Evolutionary conservation across 1,140 invertebrate species (phyloP), one percentile per base, ranked within the genome.

Genomic region (Ceratosolen solmsi): DNA sequence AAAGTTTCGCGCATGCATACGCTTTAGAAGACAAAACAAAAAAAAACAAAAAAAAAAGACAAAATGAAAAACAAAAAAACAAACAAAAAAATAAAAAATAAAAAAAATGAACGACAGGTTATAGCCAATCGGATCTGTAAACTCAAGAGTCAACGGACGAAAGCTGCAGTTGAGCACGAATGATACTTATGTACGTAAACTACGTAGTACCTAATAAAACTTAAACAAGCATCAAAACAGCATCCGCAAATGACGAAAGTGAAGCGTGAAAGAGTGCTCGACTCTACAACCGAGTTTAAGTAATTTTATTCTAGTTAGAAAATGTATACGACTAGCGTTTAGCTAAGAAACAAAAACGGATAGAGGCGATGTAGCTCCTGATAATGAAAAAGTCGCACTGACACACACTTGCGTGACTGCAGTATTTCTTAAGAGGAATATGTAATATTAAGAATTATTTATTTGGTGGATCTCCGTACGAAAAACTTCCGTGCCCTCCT

Each of bases 251-350:
- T 11, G 41, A 76, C 17, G 41, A 75, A 60, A 58, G 41, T 63
- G 38, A 75, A 58, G 38, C 51, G 25, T n/a, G 70, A 74, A 73
- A 49, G 80, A 85, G 83, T 84, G 86, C 87, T 88, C 87, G 88
- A 89, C 87, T 88, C 88, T 88, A 89, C 85, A 83, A 84, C 56
- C 74, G 75, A 82, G 75, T 63, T 88, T 88, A 88, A 89, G 87
- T 90, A 90, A 91, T 87, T 87, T 89, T 90, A 91, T 90, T 91
- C 90, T 92, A 91, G 90, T 91, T 91, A 92, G 90, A 88, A 87
- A 91, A 90, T 92, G 91, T 92, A 92, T 92, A 92, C 91, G 91
- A 92, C 85, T 91, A 91, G 88, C 85, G 76, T 68, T 83, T 83
- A 87, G 85, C 86, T 91, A 90, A 91, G 89, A 86, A 85, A 84